phyloP scores from a whole-genome alignment of 1,140 invertebrate species.

The Bombus affinis region DNA sequence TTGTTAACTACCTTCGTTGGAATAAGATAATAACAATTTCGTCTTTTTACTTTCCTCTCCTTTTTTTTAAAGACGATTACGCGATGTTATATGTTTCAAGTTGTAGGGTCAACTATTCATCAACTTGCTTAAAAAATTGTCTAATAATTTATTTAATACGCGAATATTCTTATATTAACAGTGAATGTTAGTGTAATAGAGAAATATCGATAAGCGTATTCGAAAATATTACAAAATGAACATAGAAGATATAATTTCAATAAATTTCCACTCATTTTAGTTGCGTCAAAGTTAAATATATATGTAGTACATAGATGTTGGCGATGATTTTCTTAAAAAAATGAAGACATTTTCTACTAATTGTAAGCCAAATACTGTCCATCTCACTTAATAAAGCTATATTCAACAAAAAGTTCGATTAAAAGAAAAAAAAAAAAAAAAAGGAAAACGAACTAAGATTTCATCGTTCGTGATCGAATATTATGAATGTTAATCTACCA shows the following conservation, averaged over 20 bases:
- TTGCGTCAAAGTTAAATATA: background rate
- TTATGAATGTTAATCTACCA: slow-evolving; percentile 10
- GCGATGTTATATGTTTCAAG: background rate
- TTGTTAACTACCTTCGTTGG: slow-evolving; percentile 28
- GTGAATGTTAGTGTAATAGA: background rate
- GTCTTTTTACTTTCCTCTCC: background rate
- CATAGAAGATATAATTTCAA: background rate
- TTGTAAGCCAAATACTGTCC: background rate
- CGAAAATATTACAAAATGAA: slow-evolving; percentile 36
- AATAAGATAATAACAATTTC: slow-evolving; percentile 18
- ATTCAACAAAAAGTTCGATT: background rate
- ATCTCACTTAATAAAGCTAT: background rate
- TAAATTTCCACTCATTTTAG: background rate
- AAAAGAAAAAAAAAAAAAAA: background rate
- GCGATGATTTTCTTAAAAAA: background rate
- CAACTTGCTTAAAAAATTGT: background rate
- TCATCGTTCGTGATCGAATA: slow-evolving; percentile 3
- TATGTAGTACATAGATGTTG: background rate
- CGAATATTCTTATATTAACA: slow-evolving; percentile 15
- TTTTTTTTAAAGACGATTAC: slow-evolving; percentile 5
- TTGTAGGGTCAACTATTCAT: background rate
- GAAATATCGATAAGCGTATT: slow-evolving; percentile 34
- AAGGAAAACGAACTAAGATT: background rate
- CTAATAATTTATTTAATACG: slow-evolving; percentile 5
- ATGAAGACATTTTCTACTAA: background rate